Percentiles rank a stretch among this genome's conserved stretches.
Evolutionary conservation across 2,888 invertebrate species (phyloP).

Genomic region (Polyommatus icarus): DNA sequence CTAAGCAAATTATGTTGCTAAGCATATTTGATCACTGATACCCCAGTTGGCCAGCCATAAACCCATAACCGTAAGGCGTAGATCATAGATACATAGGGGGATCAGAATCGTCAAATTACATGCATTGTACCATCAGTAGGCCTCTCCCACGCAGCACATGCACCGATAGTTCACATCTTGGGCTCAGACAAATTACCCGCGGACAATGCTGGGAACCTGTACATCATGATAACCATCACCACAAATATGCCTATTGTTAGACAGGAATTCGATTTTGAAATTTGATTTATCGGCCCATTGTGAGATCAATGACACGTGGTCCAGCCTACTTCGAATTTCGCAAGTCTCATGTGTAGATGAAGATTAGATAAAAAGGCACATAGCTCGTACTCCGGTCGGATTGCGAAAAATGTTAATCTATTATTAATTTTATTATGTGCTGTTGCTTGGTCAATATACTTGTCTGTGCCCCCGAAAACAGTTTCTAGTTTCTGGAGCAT

Average conservation of each 20-base stretch:
- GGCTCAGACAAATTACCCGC: conserved; percentile 12
- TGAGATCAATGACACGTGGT: background rate
- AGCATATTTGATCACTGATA: background rate
- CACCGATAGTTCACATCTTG: conserved; percentile 23
- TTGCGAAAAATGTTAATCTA: background rate
- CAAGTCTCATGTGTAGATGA: conserved; percentile 2
- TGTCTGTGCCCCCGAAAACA: background rate
- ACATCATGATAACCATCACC: conserved; percentile 26
- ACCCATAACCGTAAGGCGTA: background rate
- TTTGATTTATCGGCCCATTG: conserved; percentile 16
- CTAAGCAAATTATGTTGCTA: background rate
- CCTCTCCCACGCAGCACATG: background rate
- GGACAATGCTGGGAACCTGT: conserved; percentile 25
- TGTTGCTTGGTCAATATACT: background rate
- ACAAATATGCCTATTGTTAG: conserved; percentile 30
- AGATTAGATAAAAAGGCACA: background rate
- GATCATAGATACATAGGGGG: background rate
- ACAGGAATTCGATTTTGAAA: conserved; percentile 28
- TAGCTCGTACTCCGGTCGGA: background rate
- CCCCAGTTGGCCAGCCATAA: background rate
- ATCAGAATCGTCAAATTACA: background rate
- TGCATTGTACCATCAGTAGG: background rate
- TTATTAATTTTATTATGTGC: background rate
- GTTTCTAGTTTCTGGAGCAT: background rate
- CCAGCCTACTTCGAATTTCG: background rate